These are phyloP conservation scores for Andrena flavipes DNA, from an alignment of 2,888 invertebrate species.

Conservation along the genomic window DNA sequence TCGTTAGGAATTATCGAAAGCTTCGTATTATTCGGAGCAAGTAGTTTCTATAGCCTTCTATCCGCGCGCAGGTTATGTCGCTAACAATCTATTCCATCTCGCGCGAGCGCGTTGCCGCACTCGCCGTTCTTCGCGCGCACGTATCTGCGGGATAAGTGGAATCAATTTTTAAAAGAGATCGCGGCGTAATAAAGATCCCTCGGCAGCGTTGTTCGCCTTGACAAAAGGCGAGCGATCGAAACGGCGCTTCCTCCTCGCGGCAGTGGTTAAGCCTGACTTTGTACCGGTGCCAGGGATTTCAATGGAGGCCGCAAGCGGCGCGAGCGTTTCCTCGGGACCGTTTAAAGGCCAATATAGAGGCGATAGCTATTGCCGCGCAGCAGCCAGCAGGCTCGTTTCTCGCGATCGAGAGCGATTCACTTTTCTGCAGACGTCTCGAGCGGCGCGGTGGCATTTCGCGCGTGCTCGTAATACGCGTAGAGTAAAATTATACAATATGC, in stretches of 20 bases:
- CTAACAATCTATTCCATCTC: too few species aligned
- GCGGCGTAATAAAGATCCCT: neutral
- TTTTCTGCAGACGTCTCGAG: constrained; percentile 13
- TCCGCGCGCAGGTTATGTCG: too few species aligned
- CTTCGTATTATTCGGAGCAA: too few species aligned
- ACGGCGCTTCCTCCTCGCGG: constrained; percentile 32
- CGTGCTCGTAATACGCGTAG: too few species aligned
- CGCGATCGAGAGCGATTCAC: constrained; percentile 13
- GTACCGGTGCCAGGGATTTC: constrained; percentile 81
- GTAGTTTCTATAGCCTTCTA: too few species aligned
- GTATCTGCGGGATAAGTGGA: neutral
- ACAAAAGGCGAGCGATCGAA: constrained; percentile 38
- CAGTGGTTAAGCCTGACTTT: constrained; percentile 73
- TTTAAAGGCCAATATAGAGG: constrained; percentile 71
- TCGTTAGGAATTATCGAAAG: too few species aligned
- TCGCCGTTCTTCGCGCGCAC: neutral
- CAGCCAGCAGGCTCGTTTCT: constrained; percentile 5
- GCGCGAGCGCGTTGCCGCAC: too few species aligned
- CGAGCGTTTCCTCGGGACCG: constrained; percentile 68
- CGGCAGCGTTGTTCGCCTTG: constrained; percentile 2
- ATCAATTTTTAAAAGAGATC: neutral
- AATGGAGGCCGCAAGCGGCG: constrained; percentile 74
- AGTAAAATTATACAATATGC: too few species aligned
- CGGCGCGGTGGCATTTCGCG: too few species aligned
- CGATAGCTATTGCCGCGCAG: constrained; percentile 25